Conservation (phyloP, 2,888 invertebrate genomes). For the Dicycla oo region DNA sequence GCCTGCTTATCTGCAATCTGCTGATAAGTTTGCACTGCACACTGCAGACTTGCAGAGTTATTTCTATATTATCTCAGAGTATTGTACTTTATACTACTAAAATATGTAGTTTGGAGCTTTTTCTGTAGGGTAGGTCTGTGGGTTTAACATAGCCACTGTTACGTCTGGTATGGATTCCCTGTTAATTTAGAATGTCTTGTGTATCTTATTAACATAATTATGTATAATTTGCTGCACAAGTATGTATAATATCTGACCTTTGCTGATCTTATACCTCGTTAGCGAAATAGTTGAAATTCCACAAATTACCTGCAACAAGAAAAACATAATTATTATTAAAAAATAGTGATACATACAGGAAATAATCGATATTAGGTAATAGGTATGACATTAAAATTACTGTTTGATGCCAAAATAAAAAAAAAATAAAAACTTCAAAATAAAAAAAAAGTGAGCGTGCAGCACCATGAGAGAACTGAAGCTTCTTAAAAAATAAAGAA, state of each 20-base stretch:
- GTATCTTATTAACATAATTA: background rate
- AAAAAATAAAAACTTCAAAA: background rate
- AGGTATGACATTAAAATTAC: background rate
- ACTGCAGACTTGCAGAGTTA: slow-evolving; percentile 40
- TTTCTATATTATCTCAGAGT: slow-evolving; percentile 41
- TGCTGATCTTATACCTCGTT: slow-evolving; percentile 18
- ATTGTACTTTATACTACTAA: slow-evolving; percentile 15
- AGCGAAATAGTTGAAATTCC: slow-evolving; percentile 20
- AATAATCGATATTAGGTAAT: background rate
- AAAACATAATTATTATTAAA: slow-evolving; percentile 26
- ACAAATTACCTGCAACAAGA: slow-evolving; percentile 57
- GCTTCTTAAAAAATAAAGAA: too few species aligned
- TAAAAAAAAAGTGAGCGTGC: background rate
- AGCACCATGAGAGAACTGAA: background rate
- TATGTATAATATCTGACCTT: slow-evolving; percentile 46
- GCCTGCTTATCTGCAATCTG: slow-evolving; percentile 56
- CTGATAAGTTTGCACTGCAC: slow-evolving; percentile 48
- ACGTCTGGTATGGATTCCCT: background rate
- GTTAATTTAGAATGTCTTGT: background rate
- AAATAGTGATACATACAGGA: background rate
- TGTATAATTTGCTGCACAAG: background rate
- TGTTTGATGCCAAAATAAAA: background rate
- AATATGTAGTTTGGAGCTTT: slow-evolving; percentile 5
- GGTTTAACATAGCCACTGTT: too few species aligned
- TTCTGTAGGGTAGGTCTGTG: background rate